Percentiles rank a stretch among this genome's conserved stretches.
Evolutionary conservation across 1,140 invertebrate genomes (phyloP).

Genomic region (Tenebrio molitor): DNA sequence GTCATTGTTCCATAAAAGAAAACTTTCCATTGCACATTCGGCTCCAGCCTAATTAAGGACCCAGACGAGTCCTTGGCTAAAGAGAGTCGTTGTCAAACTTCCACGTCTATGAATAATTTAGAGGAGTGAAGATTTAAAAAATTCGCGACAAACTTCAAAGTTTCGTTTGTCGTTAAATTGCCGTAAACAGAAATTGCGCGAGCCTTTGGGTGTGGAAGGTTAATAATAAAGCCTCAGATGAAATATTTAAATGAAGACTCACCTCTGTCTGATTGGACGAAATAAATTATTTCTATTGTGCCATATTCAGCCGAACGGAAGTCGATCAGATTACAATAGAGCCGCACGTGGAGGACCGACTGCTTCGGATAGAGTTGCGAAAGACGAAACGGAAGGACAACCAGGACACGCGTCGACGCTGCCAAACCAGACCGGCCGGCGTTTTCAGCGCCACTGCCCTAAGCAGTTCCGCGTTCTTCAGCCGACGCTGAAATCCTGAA

Average conservation of each 20-base stretch:
- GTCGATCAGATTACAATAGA: constrained; percentile 1
- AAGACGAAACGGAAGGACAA: constrained; percentile 11
- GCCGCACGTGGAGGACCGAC: constrained; percentile 1
- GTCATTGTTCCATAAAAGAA: not conserved
- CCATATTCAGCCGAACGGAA: not conserved
- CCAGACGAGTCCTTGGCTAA: not conserved
- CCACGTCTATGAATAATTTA: not conserved
- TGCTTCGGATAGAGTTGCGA: not conserved
- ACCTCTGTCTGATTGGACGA: not conserved
- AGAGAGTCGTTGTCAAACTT: not conserved
- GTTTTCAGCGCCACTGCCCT: constrained; percentile 17
- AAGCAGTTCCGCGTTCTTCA: constrained; percentile 35
- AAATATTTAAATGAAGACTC: not conserved
- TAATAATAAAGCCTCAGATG: not conserved
- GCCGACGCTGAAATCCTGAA: constrained; percentile 28
- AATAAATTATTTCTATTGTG: not conserved
- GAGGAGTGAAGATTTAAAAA: not conserved
- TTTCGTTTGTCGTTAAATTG: not conserved
- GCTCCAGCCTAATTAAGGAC: not conserved
- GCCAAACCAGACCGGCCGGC: constrained; percentile 10
- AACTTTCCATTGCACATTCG: not conserved
- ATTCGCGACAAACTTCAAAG: not conserved
- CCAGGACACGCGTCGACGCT: constrained; percentile 9
- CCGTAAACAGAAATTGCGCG: too few relatives aligned
- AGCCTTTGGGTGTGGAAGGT: not conserved